These are phyloP conservation scores for Callaeas wilsoni DNA, from an alignment of 2,113 vertebrate genomes.

Conservation along the genomic window DNA sequence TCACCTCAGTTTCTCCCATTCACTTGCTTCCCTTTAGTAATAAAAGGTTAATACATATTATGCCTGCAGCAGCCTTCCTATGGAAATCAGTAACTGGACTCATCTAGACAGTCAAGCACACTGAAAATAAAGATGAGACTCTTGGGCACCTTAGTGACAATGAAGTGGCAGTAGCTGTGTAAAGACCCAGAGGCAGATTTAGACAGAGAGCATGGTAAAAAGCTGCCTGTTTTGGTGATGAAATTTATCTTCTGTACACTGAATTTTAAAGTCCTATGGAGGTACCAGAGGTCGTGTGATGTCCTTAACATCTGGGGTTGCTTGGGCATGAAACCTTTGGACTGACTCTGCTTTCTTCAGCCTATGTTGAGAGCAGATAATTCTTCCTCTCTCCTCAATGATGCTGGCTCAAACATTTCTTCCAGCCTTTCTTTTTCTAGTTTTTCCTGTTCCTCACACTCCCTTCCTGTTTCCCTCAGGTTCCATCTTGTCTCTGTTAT, in stretches of 20 bases:
- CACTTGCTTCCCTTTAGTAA: not conserved
- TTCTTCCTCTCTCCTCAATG: not conserved
- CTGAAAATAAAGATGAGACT: not conserved
- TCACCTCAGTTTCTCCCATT: not conserved
- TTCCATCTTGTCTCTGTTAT: not conserved
- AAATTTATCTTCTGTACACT: not conserved
- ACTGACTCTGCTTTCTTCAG: not conserved
- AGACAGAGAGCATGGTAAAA: not conserved
- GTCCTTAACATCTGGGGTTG: not conserved
- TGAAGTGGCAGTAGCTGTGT: not conserved
- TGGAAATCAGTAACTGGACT: not conserved
- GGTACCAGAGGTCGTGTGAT: not conserved
- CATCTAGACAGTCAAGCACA: not conserved
- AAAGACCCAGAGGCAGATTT: not conserved
- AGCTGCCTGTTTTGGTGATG: not conserved
- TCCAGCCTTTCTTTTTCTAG: not conserved
- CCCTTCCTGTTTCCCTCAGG: not conserved
- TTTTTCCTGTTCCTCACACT: not conserved
- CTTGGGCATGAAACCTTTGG: not conserved
- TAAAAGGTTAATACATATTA: not conserved
- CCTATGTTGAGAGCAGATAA: not conserved
- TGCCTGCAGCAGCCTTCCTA: not conserved
- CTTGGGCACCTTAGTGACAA: not conserved
- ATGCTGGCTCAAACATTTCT: not conserved
- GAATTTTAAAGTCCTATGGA: not conserved